These are phyloP conservation scores for Coelopa pilipes DNA, from an alignment of 2,888 invertebrate species.

Conservation along the genomic window DNA sequence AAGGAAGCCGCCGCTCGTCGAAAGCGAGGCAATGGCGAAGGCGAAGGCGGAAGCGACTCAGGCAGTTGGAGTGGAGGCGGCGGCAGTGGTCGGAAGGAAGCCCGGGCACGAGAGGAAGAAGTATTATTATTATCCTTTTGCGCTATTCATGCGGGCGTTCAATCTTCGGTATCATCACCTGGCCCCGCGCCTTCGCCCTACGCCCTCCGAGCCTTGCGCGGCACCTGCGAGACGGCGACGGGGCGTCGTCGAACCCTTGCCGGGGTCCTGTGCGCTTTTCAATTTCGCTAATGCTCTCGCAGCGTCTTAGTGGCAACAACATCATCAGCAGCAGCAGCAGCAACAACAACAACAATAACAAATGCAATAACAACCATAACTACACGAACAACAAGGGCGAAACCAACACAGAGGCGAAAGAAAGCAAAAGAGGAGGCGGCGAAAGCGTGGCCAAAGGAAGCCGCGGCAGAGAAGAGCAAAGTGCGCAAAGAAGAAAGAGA, in stretches of 20 bases:
- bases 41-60: background rate
- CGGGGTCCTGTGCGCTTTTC: slow-evolving; percentile 42
- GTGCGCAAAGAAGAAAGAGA: too few relatives aligned
- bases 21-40: background rate
- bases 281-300: slow-evolving; percentile 57
- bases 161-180: slow-evolving; percentile 40
- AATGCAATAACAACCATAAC: too few relatives aligned
- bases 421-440: background rate
- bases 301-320: slow-evolving; percentile 46
- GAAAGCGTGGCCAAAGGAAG: background rate
- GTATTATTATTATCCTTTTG: slow-evolving; percentile 57
- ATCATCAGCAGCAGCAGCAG: slow-evolving; percentile 9
- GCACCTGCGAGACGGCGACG: background rate
- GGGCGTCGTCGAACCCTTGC: background rate
- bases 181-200: background rate
- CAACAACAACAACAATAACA: too few relatives aligned
- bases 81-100: background rate
- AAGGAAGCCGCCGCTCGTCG: slow-evolving; percentile 1
- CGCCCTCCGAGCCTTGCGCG: background rate
- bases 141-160: slow-evolving; percentile 51
- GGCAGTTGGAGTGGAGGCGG: background rate
- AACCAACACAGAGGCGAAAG: slow-evolving; percentile 6
- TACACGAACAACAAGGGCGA: too few relatives aligned
- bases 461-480: too few relatives aligned
- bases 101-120: slow-evolving; percentile 4